phyloP scores from a whole-genome alignment of 2,113 vertebrate species.

The Neogobius melanostomus region DNA sequence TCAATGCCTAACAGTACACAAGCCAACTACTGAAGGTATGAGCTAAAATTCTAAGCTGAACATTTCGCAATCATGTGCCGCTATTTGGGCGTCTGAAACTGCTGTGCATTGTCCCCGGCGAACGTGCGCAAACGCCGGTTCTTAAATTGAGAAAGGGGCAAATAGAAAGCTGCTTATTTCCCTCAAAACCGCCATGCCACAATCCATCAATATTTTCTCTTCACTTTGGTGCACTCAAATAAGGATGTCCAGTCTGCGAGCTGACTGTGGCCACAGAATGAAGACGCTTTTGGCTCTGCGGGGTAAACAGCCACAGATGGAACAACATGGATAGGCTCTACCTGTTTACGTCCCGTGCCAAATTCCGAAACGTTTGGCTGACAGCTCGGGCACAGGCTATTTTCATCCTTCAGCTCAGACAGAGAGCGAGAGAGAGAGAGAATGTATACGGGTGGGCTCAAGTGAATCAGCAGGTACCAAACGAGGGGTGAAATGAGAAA shows the following conservation, averaged over 20 bases:
- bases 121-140: conserved; percentile 29
- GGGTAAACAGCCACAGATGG: conserved; percentile 80
- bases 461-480: background rate
- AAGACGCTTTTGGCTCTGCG: conserved; percentile 73
- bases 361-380: conserved; percentile 79
- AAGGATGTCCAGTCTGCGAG: conserved; percentile 75
- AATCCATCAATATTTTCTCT: conserved; percentile 76
- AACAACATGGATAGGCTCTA: conserved; percentile 76
- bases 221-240: conserved; percentile 60
- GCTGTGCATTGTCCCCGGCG: conserved; percentile 38
- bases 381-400: conserved; percentile 57
- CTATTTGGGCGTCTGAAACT: conserved; percentile 20
- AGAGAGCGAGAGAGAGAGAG: conserved; percentile 37
- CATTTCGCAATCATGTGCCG: background rate
- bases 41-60: no score
- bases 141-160: conserved; percentile 49
- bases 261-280: conserved; percentile 73
- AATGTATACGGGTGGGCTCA: conserved; percentile 1
- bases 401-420: conserved; percentile 56
- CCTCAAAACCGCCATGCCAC: conserved; percentile 68
- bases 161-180: conserved; percentile 51
- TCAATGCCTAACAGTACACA: no score
- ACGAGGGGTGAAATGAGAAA: background rate
- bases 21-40: no score
- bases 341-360: conserved; percentile 73